Evolutionary conservation across 2,113 vertebrate genomes (phyloP).

Genomic region (Ailuropoda melanoleuca): DNA sequence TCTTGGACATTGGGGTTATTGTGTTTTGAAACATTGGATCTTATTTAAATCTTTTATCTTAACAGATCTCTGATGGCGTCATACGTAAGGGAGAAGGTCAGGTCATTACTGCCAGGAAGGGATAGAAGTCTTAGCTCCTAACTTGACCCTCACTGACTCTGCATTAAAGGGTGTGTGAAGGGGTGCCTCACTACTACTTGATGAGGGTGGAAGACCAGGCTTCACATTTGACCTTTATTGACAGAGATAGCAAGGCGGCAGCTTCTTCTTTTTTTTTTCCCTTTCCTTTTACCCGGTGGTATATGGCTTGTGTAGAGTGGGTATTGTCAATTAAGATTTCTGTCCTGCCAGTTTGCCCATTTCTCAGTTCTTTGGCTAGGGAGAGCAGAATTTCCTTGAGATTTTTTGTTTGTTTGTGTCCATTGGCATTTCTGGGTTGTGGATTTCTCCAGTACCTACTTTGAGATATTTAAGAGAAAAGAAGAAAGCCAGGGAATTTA

Average conservation of each 20-base stretch:
- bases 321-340: not conserved
- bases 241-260: not conserved
- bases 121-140: not conserved
- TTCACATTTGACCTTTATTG: not conserved
- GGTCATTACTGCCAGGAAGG: not conserved
- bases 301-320: not conserved
- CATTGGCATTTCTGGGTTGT: not conserved
- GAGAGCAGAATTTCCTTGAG: not conserved
- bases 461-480: not conserved
- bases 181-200: not conserved
- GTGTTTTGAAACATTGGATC: not conserved
- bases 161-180: not conserved
- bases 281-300: not conserved
- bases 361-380: not conserved
- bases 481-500: not conserved
- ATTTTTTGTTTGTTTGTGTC: not conserved
- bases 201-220: not conserved
- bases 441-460: not conserved
- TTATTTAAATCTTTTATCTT: constrained; percentile 2
- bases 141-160: not conserved
- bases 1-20: not conserved
- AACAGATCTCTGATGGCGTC: not conserved
- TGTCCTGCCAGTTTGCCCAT: not conserved
- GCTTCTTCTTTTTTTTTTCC: not conserved
- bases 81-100: not conserved